Evolutionary conservation across 2,113 vertebrate species (phyloP), one percentile per base, ranked within the genome.

Genomic region (Aegotheles bennettii): DNA sequence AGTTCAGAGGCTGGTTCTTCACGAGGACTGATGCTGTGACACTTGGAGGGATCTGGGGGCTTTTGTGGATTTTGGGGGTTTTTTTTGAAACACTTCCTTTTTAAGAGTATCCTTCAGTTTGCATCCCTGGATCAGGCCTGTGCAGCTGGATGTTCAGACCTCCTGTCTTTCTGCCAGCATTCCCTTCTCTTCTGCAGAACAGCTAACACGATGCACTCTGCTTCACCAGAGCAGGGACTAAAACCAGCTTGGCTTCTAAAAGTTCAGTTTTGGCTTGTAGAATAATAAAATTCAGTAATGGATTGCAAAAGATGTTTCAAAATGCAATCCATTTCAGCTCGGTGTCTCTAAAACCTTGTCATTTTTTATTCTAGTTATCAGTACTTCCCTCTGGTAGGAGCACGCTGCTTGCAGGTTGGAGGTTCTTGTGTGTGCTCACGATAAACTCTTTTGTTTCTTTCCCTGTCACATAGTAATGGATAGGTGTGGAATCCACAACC

Each of bases 321-420:
- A 80, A 31, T 9, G 5, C 17, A n/a, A 5, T 31, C 40, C 11
- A 1, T 68, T 50, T 24, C 42, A 38, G 31, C 31, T 33, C 25
- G 43, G 53, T 9, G 26, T n/a, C 53, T 50, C 48, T 63, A 21
- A 68, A 42, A 25, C 57, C 18, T 29, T 21, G 11, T 19, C 38
- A 4, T 12, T 40, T 60, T 31, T 42, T 10, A 9, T 29, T 68
- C 40, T 7, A 8, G n/a, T 42, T 73, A 13, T 14, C 38, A 4
- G 18, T 36, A 2, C 26, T n/a, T 50, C 28, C 33, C 25, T 45
- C 48, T 0, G 4, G 26, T n/a, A 26, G 0, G 1, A 29, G 36
- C 14, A 14, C 1, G 3, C 48, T 21, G 15, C 57, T 47, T 10
- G 20, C 3, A 1, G 14, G n/a, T 7, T 60, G 59, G 51, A 42